Conservation (phyloP, 2,797 vertebrate genomes). For the Sebastes hubbsi region DNA sequence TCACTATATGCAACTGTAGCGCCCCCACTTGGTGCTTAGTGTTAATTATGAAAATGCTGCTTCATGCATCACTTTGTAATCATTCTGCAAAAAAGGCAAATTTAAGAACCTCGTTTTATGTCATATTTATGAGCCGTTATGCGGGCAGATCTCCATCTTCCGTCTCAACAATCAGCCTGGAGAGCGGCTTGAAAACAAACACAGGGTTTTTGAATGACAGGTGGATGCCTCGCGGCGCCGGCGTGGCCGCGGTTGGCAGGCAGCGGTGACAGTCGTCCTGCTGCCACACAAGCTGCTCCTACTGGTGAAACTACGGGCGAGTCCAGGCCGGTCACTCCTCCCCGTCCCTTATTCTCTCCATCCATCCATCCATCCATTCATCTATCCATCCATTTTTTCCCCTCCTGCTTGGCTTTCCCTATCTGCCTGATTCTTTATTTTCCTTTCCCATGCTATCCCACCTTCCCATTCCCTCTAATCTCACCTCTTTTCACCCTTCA, state of each 20-base stretch:
- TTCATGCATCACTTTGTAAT: not conserved
- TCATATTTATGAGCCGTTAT: not conserved
- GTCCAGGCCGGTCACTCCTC: constrained; percentile 53
- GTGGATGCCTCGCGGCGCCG: constrained; percentile 67
- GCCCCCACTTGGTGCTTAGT: not conserved
- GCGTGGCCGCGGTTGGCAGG: constrained; percentile 74
- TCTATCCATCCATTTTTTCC: not conserved
- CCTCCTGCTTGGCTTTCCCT: too few relatives aligned
- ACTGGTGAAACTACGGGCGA: constrained; percentile 44
- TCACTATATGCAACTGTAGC: not conserved
- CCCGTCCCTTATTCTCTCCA: constrained; percentile 15
- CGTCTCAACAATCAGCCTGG: constrained; percentile 30
- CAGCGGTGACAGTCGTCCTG: constrained; percentile 76
- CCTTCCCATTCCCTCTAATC: not conserved
- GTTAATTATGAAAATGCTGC: not conserved
- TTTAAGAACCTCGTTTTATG: not conserved
- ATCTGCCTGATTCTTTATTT: not conserved
- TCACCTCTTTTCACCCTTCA: not conserved
- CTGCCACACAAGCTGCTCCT: constrained; percentile 83
- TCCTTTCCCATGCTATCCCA: not conserved
- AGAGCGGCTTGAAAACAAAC: constrained; percentile 35
- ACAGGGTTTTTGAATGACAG: constrained; percentile 72
- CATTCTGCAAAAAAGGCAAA: not conserved
- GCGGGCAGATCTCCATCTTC: not conserved
- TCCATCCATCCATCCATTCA: constrained; percentile 11